phyloP scores from a whole-genome alignment of 2,888 invertebrate species.

The Eupithecia inturbata region DNA sequence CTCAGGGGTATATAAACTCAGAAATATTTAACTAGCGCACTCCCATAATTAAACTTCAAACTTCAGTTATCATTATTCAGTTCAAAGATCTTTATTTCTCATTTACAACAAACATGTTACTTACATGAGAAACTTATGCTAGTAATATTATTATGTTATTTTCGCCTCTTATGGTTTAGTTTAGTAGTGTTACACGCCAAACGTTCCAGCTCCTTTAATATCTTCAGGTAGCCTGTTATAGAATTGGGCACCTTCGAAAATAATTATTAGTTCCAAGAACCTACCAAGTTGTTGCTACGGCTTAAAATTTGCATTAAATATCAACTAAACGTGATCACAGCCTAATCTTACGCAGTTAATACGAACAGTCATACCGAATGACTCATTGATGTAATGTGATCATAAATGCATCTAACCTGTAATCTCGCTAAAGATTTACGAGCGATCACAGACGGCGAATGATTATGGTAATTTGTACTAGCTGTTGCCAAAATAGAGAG shows the following conservation, averaged over 20 bases:
- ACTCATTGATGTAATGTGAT: slow-evolving; percentile 66
- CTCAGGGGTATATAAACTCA: neutral
- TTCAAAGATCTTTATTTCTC: too few relatives aligned
- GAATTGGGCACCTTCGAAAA: too few relatives aligned
- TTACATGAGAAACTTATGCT: too few relatives aligned
- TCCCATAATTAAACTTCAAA: neutral
- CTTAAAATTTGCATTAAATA: slow-evolving; percentile 34
- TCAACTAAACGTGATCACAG: slow-evolving; percentile 29
- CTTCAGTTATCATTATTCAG: neutral
- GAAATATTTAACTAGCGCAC: neutral
- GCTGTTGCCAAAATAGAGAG: slow-evolving; percentile 74
- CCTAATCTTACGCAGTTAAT: slow-evolving; percentile 14
- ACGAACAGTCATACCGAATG: slow-evolving; percentile 48
- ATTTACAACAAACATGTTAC: too few relatives aligned
- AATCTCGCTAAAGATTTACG: slow-evolving; percentile 76
- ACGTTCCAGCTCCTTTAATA: too few relatives aligned
- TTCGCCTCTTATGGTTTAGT: too few relatives aligned
- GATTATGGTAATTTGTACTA: slow-evolving; percentile 71
- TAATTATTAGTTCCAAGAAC: neutral
- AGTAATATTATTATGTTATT: too few relatives aligned
- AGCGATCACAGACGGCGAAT: slow-evolving; percentile 65
- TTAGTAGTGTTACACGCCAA: too few relatives aligned
- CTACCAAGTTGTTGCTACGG: neutral
- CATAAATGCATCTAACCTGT: slow-evolving; percentile 66
- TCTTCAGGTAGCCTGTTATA: too few relatives aligned